phyloP scores from a whole-genome alignment of 1,140 invertebrate genomes.

The Nylanderia fulva region DNA sequence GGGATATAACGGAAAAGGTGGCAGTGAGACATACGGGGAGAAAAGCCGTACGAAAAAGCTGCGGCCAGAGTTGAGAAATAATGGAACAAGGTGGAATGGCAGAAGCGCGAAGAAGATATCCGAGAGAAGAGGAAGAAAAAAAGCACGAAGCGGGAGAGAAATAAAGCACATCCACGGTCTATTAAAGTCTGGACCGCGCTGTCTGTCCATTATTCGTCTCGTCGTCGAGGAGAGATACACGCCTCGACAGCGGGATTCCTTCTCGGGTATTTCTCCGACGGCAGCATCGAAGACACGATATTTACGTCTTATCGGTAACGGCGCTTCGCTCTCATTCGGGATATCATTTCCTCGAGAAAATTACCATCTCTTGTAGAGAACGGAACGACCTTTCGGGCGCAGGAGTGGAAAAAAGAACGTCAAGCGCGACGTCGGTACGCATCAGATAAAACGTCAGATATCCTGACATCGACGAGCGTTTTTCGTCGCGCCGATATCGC shows the following conservation, averaged over 20 bases:
- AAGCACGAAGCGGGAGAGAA: slow-evolving; percentile 29
- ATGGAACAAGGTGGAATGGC: slow-evolving; percentile 52
- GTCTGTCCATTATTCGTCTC: slow-evolving; percentile 56
- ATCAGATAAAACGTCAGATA: slow-evolving; percentile 68
- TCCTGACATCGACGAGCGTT: slow-evolving; percentile 53
- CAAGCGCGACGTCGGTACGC: slow-evolving; percentile 54
- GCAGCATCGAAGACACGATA: slow-evolving; percentile 58
- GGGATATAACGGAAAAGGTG: slow-evolving; percentile 27
- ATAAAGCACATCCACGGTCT: slow-evolving; percentile 57
- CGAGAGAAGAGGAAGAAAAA: neutral
- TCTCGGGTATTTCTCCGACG: neutral
- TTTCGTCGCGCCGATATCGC: slow-evolving; percentile 67
- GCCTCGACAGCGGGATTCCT: slow-evolving; percentile 22
- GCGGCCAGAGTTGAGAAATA: slow-evolving; percentile 58
- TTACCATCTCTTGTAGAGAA: slow-evolving; percentile 70
- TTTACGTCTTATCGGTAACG: slow-evolving; percentile 66
- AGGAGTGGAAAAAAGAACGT: slow-evolving; percentile 51
- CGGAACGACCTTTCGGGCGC: slow-evolving; percentile 63
- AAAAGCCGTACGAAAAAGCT: slow-evolving; percentile 50
- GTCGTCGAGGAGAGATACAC: slow-evolving; percentile 19
- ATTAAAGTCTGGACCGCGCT: slow-evolving; percentile 50
- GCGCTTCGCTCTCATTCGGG: slow-evolving; percentile 63
- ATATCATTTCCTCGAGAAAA: slow-evolving; percentile 76
- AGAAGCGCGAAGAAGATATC: slow-evolving; percentile 22
- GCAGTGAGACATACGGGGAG: slow-evolving; percentile 41